These are phyloP conservation scores for Albula goreensis DNA, from an alignment of 2,113 vertebrate genomes.

Conservation along the genomic window DNA sequence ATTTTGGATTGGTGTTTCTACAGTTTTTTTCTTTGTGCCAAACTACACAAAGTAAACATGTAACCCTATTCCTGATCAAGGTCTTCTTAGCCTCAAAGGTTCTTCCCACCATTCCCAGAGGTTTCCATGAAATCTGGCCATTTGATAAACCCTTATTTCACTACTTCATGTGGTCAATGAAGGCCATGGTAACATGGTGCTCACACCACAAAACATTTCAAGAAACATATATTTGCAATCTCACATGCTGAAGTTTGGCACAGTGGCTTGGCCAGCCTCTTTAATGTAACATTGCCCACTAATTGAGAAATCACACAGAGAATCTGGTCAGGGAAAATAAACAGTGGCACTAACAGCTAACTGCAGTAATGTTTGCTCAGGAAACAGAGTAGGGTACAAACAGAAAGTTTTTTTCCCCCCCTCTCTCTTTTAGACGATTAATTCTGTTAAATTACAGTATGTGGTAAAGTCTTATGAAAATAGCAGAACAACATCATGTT, in stretches of 20 bases:
- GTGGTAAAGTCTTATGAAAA: slow-evolving; percentile 26
- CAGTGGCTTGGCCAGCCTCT: neutral
- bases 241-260: neutral
- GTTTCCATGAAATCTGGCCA: neutral
- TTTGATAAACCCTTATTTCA: neutral
- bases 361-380: neutral
- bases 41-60: neutral
- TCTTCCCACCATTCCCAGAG: neutral
- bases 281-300: neutral
- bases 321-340: slow-evolving; percentile 8
- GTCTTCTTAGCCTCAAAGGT: neutral
- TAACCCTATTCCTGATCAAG: neutral
- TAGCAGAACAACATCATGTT: slow-evolving; percentile 19
- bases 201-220: slow-evolving; percentile 10
- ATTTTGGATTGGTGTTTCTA: neutral
- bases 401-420: slow-evolving; percentile 12
- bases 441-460: slow-evolving; percentile 40
- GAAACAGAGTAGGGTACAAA: neutral
- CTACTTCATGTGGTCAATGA: neutral
- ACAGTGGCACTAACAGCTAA: neutral
- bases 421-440: neutral
- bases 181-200: neutral
- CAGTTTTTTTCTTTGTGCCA: neutral
- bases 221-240: neutral
- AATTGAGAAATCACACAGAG: slow-evolving; percentile 10